phyloP scores from a whole-genome alignment of 2,888 invertebrate species.

The Coecobrya sp. region DNA sequence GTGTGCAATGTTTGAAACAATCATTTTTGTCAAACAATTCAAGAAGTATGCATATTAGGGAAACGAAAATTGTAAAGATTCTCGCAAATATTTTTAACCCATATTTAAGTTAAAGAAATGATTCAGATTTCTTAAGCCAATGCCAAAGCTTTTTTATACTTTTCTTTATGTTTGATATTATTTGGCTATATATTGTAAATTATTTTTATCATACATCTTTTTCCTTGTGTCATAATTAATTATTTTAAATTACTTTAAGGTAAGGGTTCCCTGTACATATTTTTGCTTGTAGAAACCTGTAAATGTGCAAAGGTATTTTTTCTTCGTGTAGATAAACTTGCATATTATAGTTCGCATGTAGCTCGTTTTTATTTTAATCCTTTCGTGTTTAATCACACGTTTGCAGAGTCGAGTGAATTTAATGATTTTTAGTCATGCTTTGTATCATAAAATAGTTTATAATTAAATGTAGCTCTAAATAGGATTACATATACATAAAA shows the following conservation, averaged over 20 bases:
- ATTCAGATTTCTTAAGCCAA: background rate
- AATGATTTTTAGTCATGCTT: constrained; percentile 78
- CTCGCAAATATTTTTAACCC: background rate
- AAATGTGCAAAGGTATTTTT: too few species aligned
- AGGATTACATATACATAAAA: background rate
- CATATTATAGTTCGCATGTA: background rate
- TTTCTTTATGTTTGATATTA: background rate
- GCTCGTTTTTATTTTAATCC: background rate
- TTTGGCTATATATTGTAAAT: background rate
- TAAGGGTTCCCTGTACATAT: too few species aligned
- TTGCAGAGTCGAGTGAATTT: constrained; percentile 77
- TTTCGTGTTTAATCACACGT: constrained; percentile 23
- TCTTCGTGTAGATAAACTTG: background rate
- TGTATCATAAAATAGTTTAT: constrained; percentile 32
- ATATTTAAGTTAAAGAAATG: background rate
- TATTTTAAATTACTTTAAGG: too few species aligned
- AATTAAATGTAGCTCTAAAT: background rate
- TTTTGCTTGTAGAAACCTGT: too few species aligned
- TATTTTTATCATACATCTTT: constrained; percentile 3
- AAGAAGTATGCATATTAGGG: background rate
- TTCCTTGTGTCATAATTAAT: background rate
- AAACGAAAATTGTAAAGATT: background rate
- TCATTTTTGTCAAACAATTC: constrained; percentile 22
- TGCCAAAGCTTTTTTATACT: constrained; percentile 54
- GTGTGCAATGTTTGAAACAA: constrained; percentile 76